Percentiles rank a stretch among this genome's conserved stretches.
Evolutionary conservation across 2,888 invertebrate genomes (phyloP).

Genomic region (Cerastis rubricosa): DNA sequence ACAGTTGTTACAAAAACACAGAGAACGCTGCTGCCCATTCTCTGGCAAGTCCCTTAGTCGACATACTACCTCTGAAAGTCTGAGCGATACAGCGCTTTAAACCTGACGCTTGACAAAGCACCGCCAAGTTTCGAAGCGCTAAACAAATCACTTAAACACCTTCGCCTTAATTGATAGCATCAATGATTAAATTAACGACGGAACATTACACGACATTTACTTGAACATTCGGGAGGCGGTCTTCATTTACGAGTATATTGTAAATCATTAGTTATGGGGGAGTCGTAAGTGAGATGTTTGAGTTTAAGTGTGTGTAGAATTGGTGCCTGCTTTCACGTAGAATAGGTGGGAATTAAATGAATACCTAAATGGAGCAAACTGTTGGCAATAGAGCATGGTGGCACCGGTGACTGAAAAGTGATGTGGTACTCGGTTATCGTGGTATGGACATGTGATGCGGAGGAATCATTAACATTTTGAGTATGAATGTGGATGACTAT

Average conservation of each 20-base stretch:
- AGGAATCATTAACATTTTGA: background rate
- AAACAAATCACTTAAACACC: too few species aligned
- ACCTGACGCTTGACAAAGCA: too few species aligned
- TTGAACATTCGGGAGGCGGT: slow-evolving; percentile 69
- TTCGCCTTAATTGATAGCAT: slow-evolving; percentile 68
- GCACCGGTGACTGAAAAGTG: background rate
- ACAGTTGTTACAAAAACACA: too few species aligned
- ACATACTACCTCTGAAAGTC: too few species aligned
- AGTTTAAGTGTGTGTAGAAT: slow-evolving; percentile 6
- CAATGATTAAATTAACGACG: slow-evolving; percentile 75
- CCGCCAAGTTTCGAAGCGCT: too few species aligned
- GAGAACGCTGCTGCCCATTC: too few species aligned
- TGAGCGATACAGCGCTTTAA: too few species aligned
- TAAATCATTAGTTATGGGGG: slow-evolving; percentile 72
- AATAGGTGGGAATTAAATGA: background rate
- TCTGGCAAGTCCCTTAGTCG: too few species aligned
- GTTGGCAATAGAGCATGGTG: background rate
- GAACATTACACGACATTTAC: slow-evolving; percentile 76
- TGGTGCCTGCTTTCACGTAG: background rate
- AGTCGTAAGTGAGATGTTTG: slow-evolving; percentile 33
- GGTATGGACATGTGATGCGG: background rate
- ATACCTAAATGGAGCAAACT: background rate
- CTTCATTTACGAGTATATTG: slow-evolving; percentile 71
- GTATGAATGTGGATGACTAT: background rate
- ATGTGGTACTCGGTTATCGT: background rate